Conservation (phyloP, 2,888 invertebrate species). For the Lapara coniferarum region DNA sequence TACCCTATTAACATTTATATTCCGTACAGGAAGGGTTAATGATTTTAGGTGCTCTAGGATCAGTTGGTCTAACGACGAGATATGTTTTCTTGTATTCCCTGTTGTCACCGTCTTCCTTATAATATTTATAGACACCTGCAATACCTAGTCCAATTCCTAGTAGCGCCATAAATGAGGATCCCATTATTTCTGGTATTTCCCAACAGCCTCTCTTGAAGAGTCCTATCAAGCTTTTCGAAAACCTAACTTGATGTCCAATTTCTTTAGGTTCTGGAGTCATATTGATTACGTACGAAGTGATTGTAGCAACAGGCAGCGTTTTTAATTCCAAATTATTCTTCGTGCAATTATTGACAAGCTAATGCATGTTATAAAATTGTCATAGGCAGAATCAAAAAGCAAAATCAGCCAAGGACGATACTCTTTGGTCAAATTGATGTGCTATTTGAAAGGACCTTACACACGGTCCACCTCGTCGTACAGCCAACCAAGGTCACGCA, state of each 20-base stretch:
- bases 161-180: conserved; percentile 80
- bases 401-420: no score
- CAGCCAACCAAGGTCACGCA: no score
- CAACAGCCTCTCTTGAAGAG: conserved; percentile 78
- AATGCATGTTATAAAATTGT: no score
- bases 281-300: not conserved
- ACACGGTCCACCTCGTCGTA: no score
- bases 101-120: conserved; percentile 84
- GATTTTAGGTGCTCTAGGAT: conserved; percentile 79
- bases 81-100: conserved; percentile 84
- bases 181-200: conserved; percentile 89
- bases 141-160: conserved; percentile 80
- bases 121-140: conserved; percentile 71
- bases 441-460: no score
- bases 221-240: conserved; percentile 55
- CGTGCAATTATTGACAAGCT: no score
- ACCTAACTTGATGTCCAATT: conserved; percentile 60
- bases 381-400: no score
- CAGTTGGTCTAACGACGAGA: conserved; percentile 85
- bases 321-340: no score
- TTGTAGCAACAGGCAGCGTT: no score
- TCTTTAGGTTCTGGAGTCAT: conserved; percentile 54
- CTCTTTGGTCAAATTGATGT: no score
- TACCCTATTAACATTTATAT: conserved; percentile 44
- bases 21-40: conserved; percentile 63